These are phyloP conservation scores for Platycheirus albimanus DNA, from an alignment of 2,888 invertebrate genomes.

Conservation along the genomic window DNA sequence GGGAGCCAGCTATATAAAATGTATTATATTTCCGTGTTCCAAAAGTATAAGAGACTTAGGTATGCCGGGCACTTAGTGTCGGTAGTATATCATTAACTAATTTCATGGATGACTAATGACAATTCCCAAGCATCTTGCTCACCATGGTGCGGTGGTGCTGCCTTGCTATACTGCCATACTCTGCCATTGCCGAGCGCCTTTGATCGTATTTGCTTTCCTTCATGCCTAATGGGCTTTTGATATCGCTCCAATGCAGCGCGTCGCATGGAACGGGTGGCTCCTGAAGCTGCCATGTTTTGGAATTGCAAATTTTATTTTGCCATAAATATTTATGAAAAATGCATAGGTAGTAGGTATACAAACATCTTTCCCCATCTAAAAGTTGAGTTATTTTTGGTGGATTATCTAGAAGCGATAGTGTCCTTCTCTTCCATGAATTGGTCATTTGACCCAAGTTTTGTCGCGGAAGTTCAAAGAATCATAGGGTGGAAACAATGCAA, in stretches of 20 bases:
- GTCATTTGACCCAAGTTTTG: slow-evolving; percentile 86
- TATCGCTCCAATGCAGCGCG: slow-evolving; percentile 40
- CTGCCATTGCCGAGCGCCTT: background rate
- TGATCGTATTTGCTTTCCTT: slow-evolving; percentile 48
- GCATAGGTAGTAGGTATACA: too few species aligned
- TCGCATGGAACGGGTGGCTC: too few species aligned
- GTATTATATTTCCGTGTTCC: slow-evolving; percentile 40
- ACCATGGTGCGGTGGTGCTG: background rate
- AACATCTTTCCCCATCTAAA: slow-evolving; percentile 82
- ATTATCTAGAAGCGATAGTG: too few species aligned
- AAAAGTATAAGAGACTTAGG: slow-evolving; percentile 25
- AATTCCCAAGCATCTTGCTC: slow-evolving; percentile 47
- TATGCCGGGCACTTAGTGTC: slow-evolving; percentile 53
- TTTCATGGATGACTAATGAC: slow-evolving; percentile 71
- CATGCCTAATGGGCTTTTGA: slow-evolving; percentile 65
- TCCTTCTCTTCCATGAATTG: too few species aligned
- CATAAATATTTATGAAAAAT: slow-evolving; percentile 69
- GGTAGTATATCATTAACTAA: slow-evolving; percentile 68
- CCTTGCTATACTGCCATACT: background rate
- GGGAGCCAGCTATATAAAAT: too few species aligned
- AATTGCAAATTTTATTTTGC: slow-evolving; percentile 59
- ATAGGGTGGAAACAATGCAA: too few species aligned
- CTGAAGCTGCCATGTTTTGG: slow-evolving; percentile 36
- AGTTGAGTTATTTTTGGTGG: too few species aligned
- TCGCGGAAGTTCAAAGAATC: too few species aligned